Evolutionary conservation across 2,797 vertebrate genomes (phyloP).

Genomic region (Falco columbarius): DNA sequence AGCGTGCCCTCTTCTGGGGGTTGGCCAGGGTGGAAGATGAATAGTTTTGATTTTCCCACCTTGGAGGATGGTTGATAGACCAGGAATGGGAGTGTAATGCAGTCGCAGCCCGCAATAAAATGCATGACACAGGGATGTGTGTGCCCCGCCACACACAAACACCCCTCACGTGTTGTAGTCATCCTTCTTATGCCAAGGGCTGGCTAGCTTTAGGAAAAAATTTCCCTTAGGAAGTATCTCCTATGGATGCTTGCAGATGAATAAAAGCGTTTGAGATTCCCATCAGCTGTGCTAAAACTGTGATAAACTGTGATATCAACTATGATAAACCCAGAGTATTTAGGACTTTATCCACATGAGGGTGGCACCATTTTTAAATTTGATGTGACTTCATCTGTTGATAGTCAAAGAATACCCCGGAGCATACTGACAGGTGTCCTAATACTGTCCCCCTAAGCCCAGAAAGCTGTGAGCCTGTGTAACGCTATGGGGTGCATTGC

Average conservation of each 20-base stretch:
- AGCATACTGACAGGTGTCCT: not conserved
- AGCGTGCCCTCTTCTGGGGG: not conserved
- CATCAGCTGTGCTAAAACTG: not conserved
- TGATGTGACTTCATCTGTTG: not conserved
- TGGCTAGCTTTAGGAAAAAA: not conserved
- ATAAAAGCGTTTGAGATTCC: not conserved
- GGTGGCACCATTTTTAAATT: not conserved
- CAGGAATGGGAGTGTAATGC: not conserved
- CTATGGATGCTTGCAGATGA: not conserved
- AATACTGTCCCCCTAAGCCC: not conserved
- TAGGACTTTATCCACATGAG: not conserved
- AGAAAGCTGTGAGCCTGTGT: not conserved
- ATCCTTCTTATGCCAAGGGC: not conserved
- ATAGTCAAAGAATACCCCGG: not conserved
- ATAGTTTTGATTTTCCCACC: not conserved
- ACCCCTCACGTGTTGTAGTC: too few relatives aligned
- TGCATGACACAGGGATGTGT: fast-evolving
- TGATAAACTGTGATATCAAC: not conserved
- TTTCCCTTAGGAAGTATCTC: not conserved
- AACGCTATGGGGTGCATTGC: not conserved
- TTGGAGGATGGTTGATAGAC: not conserved
- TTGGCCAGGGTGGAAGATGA: not conserved
- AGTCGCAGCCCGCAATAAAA: not conserved
- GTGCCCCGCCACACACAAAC: fast-evolving
- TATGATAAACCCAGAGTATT: not conserved